Evolutionary conservation across 64 coral and sea anemone species (phyloP).

Genomic region (Platygyra sinensis): DNA sequence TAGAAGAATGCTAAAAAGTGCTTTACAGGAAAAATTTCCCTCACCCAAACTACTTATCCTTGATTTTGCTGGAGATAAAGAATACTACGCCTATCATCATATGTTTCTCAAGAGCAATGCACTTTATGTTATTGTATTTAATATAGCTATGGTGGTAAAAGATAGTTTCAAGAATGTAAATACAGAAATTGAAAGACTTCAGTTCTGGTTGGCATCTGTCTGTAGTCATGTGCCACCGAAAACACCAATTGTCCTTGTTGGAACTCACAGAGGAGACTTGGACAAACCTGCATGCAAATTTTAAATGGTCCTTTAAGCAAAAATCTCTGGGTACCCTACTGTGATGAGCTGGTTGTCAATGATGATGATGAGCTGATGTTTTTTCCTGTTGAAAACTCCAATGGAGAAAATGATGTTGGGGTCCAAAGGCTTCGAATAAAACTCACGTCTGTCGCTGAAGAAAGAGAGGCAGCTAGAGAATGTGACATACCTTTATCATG

Average conservation of each 20-base stretch:
- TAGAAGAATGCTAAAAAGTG: background rate
- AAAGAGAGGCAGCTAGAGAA: background rate
- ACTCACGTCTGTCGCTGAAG: conserved; percentile 36
- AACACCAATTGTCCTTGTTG: conserved; percentile 71
- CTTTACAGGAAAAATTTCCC: conserved; percentile 34
- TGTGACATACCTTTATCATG: conserved; percentile 57
- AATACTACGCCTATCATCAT: conserved; percentile 61
- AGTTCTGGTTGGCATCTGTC: conserved; percentile 67
- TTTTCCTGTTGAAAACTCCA: conserved; percentile 64
- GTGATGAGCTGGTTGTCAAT: conserved; percentile 44
- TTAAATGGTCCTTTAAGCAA: conserved; percentile 18
- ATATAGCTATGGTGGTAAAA: conserved; percentile 16
- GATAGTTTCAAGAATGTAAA: conserved; percentile 18
- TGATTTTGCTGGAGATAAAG: conserved; percentile 76
- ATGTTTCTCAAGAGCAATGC: conserved; percentile 57
- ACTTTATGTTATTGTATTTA: conserved; percentile 69
- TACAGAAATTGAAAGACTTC: conserved; percentile 21
- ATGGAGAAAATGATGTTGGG: conserved; percentile 28
- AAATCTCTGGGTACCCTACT: conserved; percentile 41
- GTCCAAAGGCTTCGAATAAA: conserved; percentile 23
- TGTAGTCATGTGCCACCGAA: conserved; percentile 39
- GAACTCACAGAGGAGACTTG: conserved; percentile 52
- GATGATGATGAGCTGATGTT: conserved; percentile 38
- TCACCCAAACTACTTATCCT: conserved; percentile 60
- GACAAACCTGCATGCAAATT: background rate